phyloP scores from a whole-genome alignment of 2,113 vertebrate genomes.

The Verasper variegatus region DNA sequence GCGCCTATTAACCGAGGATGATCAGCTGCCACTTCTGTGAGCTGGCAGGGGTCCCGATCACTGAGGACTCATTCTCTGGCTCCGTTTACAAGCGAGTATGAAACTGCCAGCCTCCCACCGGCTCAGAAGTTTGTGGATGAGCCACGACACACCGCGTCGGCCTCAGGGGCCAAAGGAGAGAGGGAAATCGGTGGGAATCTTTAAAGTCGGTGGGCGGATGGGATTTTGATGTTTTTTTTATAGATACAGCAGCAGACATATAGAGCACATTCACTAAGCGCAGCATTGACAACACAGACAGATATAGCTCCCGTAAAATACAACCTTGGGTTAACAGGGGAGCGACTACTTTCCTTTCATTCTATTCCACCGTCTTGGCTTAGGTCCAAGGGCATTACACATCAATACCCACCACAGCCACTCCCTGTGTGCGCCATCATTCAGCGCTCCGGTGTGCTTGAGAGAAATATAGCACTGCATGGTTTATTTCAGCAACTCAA shows the following conservation, averaged over 20 bases:
- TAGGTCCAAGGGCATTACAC: constrained; percentile 69
- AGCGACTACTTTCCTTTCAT: constrained; percentile 69
- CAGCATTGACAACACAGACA: constrained; percentile 43
- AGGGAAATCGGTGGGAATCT: constrained; percentile 31
- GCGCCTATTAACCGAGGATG: constrained; percentile 71
- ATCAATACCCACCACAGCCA: constrained; percentile 64
- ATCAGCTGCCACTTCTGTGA: constrained; percentile 66
- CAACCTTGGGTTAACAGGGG: constrained; percentile 74
- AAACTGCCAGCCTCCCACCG: constrained; percentile 43
- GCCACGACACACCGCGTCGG: constrained; percentile 27
- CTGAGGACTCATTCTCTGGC: constrained; percentile 48
- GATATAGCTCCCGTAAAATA: constrained; percentile 67
- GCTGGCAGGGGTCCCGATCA: constrained; percentile 63
- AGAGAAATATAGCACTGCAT: constrained; percentile 72
- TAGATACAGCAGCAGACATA: constrained; percentile 17
- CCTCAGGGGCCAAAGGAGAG: constrained; percentile 5
- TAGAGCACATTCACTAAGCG: constrained; percentile 33
- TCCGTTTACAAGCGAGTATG: constrained; percentile 50
- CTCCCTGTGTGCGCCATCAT: constrained; percentile 66
- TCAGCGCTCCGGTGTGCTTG: constrained; percentile 56
- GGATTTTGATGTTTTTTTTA: constrained; percentile 52
- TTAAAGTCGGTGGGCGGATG: constrained; percentile 55
- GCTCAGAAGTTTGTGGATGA: constrained; percentile 42
- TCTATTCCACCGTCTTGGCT: constrained; percentile 65
- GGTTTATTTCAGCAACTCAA: constrained; percentile 70